phyloP scores from a whole-genome alignment of 2,797 vertebrate species.

The Chaunax sp. region DNA sequence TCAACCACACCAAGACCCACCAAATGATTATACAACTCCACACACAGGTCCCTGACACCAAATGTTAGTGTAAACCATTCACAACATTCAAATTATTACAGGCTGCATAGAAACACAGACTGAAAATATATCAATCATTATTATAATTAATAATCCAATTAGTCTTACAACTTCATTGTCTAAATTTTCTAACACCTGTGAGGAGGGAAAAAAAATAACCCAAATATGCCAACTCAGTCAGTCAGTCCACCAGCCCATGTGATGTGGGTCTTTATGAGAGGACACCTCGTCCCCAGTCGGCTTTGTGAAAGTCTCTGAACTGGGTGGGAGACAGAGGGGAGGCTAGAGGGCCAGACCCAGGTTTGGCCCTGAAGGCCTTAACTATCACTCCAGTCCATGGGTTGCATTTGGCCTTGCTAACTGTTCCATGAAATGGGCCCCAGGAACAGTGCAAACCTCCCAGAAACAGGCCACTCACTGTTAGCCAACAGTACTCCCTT shows the following conservation, averaged over 20 bases:
- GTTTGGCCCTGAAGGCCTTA: constrained; percentile 78
- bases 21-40: constrained; percentile 32
- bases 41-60: constrained; percentile 18
- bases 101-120: constrained; percentile 12
- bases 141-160: constrained; percentile 11
- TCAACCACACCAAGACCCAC: constrained; percentile 33
- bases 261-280: constrained; percentile 75
- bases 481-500: constrained; percentile 90
- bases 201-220: constrained; percentile 24
- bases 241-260: constrained; percentile 65
- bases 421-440: constrained; percentile 90
- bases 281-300: constrained; percentile 76
- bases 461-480: constrained; percentile 88
- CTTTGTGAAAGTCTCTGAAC: constrained; percentile 81
- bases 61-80: constrained; percentile 18
- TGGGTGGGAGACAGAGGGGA: constrained; percentile 54
- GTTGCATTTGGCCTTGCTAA: constrained; percentile 88
- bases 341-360: constrained; percentile 76
- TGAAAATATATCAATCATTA: constrained; percentile 12
- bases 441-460: constrained; percentile 85
- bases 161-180: constrained; percentile 9
- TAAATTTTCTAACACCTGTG: constrained; percentile 59
- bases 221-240: constrained; percentile 59
- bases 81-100: constrained; percentile 17
- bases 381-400: constrained; percentile 87